phyloP scores from a whole-genome alignment of 1,140 invertebrate species.

The Telenomus remus region DNA sequence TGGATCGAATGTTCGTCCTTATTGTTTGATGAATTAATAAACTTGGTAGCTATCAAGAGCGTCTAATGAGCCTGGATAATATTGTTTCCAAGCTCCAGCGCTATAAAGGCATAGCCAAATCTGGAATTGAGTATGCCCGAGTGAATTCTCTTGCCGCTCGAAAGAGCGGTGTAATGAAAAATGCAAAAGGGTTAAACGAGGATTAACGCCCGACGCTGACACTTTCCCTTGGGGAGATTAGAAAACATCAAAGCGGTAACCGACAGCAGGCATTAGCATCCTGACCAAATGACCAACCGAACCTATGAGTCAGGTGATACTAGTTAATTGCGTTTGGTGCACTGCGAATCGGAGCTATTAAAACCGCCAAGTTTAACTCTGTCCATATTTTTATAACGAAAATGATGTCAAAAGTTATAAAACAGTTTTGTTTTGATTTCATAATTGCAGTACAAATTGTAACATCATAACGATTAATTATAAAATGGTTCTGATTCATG shows the following conservation, averaged over 20 bases:
- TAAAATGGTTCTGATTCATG: too few species aligned
- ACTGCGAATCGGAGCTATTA: too few species aligned
- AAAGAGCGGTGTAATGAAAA: conserved; percentile 42
- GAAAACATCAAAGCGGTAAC: conserved; percentile 29
- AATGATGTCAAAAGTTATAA: too few species aligned
- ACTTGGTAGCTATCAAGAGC: conserved; percentile 8
- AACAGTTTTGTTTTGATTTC: too few species aligned
- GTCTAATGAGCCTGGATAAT: conserved; percentile 20
- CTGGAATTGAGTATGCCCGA: conserved; percentile 7
- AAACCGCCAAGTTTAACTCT: too few species aligned
- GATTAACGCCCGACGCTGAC: conserved; percentile 42
- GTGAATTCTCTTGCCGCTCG: conserved; percentile 29
- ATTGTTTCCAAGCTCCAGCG: background rate
- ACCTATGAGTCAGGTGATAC: conserved; percentile 22
- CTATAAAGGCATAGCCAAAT: conserved; percentile 11
- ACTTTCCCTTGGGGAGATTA: conserved; percentile 48
- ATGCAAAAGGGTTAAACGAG: conserved; percentile 50
- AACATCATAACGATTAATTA: too few species aligned
- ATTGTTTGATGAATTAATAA: background rate
- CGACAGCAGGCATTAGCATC: conserved; percentile 37
- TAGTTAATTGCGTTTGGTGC: conserved; percentile 6
- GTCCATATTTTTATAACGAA: too few species aligned
- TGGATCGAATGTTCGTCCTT: too few species aligned
- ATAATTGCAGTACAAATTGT: too few species aligned
- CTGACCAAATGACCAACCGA: conserved; percentile 33